Conservation (phyloP, 2,113 vertebrate genomes). For the Lophotis ruficrista region DNA sequence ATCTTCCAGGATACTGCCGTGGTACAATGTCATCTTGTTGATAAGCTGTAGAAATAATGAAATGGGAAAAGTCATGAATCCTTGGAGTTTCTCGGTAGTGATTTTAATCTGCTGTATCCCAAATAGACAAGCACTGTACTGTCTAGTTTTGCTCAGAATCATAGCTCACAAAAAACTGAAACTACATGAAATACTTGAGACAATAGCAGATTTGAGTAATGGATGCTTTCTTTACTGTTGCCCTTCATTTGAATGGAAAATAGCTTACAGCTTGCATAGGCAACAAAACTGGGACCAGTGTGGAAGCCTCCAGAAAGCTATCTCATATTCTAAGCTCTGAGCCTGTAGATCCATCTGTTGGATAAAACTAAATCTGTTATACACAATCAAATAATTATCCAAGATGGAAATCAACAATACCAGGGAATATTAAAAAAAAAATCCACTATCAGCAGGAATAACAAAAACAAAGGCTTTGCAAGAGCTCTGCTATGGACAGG, state of each 20-base stretch:
- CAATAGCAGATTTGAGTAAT: neutral
- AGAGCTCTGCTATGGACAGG: neutral
- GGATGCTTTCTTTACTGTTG: neutral
- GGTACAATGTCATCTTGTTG: neutral
- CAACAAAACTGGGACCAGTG: neutral
- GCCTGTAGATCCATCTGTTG: neutral
- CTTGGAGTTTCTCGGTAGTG: neutral
- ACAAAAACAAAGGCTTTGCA: neutral
- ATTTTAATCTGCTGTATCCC: neutral
- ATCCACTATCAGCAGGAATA: neutral
- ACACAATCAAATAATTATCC: neutral
- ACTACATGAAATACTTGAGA: neutral
- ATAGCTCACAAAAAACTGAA: neutral
- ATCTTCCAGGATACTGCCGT: neutral
- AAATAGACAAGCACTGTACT: neutral
- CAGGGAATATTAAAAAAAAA: no score
- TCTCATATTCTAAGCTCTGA: neutral
- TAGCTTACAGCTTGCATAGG: neutral
- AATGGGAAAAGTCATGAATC: neutral
- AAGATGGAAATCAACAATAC: neutral
- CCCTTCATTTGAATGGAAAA: neutral
- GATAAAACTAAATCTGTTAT: neutral
- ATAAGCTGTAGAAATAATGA: conserved; percentile 9
- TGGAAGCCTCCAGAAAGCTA: neutral
- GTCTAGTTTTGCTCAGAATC: neutral